Evolutionary conservation across 1,140 invertebrate species (phyloP), one percentile per base, ranked within the genome.

Genomic region (Potamilus streckersoni): DNA sequence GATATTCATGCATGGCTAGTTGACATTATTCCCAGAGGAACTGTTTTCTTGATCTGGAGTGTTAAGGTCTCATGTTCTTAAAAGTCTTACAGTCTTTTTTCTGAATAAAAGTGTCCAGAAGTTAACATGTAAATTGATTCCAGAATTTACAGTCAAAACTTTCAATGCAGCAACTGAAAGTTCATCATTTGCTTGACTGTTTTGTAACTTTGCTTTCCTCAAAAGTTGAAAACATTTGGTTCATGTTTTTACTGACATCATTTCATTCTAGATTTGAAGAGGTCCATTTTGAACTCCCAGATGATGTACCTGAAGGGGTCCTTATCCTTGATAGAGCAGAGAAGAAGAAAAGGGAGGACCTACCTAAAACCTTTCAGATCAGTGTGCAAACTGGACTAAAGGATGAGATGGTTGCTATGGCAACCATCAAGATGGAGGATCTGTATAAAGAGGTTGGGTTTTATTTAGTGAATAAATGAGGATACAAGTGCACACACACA

Each of bases 381-480:
- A 82, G 86, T 23, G 80, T 89, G 2, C 84, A 88, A 67, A 70
- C 79, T 71, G 88, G 87, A 23, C 79, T 79, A 58, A 83, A 80
- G 62, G 87, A 89, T 66, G 83, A 86, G 58, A 84, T 88, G 61
- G 75, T 86, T 77, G 87, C 87, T 61, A 87, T 88, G 84, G 84
- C 86, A 79, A 87, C 85, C 31, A 84, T 89, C 69, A 84, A 87
- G 57, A 72, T 87, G n/a, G 74, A 82, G 20, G 87, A 89, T 69
- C 69, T 89, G 27, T 81, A 82, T 72, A 77, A 80, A 66, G 61
- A 82, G 69, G 85, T 87, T 79, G 31, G 14, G 38, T 62, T 8
- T 23, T 15, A 56, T 67, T 76, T 8, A 63, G 58, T 31, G 57
- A 23, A 49, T 67, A 17, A 56, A 76, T 27, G 74, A 20, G 61